These are phyloP conservation scores for Drosophila quinaria DNA, from an alignment of 2,888 invertebrate species.

Conservation along the genomic window DNA sequence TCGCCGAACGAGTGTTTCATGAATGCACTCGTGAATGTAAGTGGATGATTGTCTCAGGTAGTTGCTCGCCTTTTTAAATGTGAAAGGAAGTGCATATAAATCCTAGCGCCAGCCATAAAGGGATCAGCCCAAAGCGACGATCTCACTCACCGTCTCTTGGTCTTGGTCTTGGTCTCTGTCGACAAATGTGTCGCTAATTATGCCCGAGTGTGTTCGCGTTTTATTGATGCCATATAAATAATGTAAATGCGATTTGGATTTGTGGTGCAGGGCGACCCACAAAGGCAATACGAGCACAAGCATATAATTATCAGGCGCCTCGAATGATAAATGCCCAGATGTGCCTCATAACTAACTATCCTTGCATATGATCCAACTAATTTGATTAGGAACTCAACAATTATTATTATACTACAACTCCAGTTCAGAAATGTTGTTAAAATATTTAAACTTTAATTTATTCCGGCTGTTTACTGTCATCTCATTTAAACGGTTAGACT, in stretches of 20 bases:
- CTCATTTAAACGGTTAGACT: not conserved
- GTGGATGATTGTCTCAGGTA: constrained; percentile 50
- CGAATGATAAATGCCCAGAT: constrained; percentile 24
- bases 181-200: constrained; percentile 78
- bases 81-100: constrained; percentile 79
- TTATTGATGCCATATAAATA: constrained; percentile 79
- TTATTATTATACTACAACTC: not conserved
- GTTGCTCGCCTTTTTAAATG: constrained; percentile 68
- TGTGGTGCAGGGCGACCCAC: constrained; percentile 53
- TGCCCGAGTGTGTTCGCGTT: constrained; percentile 65
- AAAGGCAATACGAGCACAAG: constrained; percentile 20
- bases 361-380: not conserved
- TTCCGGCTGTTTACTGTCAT: not conserved
- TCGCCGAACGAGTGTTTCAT: constrained; percentile 55
- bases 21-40: constrained; percentile 57
- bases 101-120: constrained; percentile 80
- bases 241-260: constrained; percentile 68
- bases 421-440: too few species aligned
- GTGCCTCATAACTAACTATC: constrained; percentile 4
- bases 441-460: not conserved
- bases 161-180: constrained; percentile 64
- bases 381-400: too few species aligned
- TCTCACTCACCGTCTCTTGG: constrained; percentile 47
- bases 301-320: constrained; percentile 54
- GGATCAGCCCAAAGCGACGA: constrained; percentile 67